Conservation (phyloP, 2,888 invertebrate genomes). For the Troilus luridus region DNA sequence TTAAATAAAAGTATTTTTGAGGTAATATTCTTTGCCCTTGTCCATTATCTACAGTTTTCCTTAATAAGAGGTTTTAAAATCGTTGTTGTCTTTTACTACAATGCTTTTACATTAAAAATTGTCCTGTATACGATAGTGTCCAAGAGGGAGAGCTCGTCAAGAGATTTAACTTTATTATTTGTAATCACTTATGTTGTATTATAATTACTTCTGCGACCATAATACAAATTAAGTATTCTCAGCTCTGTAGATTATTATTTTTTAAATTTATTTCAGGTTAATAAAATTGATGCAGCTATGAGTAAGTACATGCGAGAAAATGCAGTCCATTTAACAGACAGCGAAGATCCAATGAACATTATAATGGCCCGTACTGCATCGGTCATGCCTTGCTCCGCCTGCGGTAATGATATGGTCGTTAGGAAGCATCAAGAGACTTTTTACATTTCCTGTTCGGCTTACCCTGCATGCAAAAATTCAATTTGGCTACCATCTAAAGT, state of each 20-base stretch:
- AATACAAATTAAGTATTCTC: too few relatives aligned
- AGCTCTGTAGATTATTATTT: background rate
- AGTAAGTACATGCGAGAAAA: slow-evolving; percentile 76
- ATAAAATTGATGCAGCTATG: slow-evolving; percentile 83
- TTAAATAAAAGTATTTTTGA: too few relatives aligned
- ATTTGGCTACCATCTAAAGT: slow-evolving; percentile 87
- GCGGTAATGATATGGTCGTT: slow-evolving; percentile 79
- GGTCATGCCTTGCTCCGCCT: slow-evolving; percentile 81
- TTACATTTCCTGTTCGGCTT: slow-evolving; percentile 83
- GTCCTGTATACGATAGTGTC: too few relatives aligned
- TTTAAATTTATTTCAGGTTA: slow-evolving; percentile 63
- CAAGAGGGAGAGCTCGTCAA: too few relatives aligned
- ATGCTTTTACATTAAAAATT: too few relatives aligned
- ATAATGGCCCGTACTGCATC: slow-evolving; percentile 57
- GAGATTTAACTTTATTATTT: too few relatives aligned
- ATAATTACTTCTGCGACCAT: too few relatives aligned
- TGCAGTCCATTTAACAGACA: slow-evolving; percentile 58
- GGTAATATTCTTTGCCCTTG: too few relatives aligned
- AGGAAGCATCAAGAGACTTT: slow-evolving; percentile 79
- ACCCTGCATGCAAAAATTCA: slow-evolving; percentile 84
- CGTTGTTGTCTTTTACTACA: too few relatives aligned
- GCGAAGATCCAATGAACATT: slow-evolving; percentile 58
- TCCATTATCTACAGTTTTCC: too few relatives aligned
- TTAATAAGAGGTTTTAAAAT: too few relatives aligned
- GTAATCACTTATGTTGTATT: too few relatives aligned